These are phyloP conservation scores for Pedicia rivosa DNA, from an alignment of 2,888 invertebrate species.

Conservation along the genomic window DNA sequence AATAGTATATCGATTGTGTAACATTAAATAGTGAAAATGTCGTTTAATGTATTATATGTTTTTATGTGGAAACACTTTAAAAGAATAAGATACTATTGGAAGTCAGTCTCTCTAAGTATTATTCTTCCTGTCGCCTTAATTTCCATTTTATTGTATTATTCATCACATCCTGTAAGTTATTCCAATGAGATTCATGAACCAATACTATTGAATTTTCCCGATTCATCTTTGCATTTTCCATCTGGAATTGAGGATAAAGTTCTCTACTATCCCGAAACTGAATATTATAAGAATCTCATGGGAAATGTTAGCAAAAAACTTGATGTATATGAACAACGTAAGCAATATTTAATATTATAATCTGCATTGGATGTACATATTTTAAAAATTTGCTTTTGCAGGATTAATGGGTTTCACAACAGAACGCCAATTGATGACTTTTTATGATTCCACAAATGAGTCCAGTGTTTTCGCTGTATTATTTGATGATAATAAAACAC, in stretches of 20 bases:
- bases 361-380: neutral
- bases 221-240: no score
- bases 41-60: no score
- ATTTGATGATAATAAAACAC: neutral
- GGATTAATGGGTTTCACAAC: neutral
- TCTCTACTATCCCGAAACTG: constrained; percentile 5
- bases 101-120: no score
- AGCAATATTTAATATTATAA: neutral
- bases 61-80: no score
- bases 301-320: constrained; percentile 2
- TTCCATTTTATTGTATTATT: no score
- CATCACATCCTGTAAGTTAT: no score
- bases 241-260: constrained; percentile 6
- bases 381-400: neutral
- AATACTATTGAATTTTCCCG: no score
- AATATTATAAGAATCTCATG: constrained; percentile 4
- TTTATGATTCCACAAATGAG: neutral
- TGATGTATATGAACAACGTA: constrained; percentile 2
- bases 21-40: no score
- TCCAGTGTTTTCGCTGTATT: neutral
- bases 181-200: no score
- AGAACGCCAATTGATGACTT: neutral
- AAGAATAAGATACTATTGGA: no score
- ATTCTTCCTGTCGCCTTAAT: no score
- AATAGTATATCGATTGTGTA: no score